Evolutionary conservation across 2,113 vertebrate genomes (phyloP).

Genomic region (Polypterus bichir): DNA sequence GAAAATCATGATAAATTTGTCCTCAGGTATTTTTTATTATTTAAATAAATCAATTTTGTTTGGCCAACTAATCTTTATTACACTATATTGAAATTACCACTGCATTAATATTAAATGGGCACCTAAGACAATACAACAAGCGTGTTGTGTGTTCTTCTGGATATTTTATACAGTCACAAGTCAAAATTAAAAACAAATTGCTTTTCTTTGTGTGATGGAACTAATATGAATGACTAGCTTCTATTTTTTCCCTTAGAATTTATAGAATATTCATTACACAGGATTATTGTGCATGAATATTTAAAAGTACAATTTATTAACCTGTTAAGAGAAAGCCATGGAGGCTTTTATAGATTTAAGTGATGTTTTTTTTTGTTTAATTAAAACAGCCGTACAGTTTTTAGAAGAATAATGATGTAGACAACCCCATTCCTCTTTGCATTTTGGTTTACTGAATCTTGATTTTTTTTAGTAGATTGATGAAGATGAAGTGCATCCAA

Average conservation of each 20-base stretch:
- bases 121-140: not conserved
- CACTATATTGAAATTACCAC: conserved; percentile 8
- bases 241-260: conserved; percentile 1
- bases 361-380: too few species aligned
- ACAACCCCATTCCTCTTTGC: too few species aligned
- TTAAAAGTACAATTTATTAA: not conserved
- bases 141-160: not conserved
- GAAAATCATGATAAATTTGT: conserved; percentile 9
- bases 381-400: not conserved
- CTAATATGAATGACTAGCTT: not conserved
- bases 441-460: too few species aligned
- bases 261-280: conserved; percentile 5
- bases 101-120: conserved; percentile 4
- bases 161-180: not conserved
- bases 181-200: not conserved
- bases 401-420: not conserved
- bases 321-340: not conserved
- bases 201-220: conserved; percentile 6
- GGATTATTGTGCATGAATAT: conserved; percentile 8
- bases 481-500: too few species aligned
- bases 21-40: not conserved
- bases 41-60: conserved; percentile 7
- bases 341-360: too few species aligned
- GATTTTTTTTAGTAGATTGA: too few species aligned
- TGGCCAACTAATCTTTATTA: not conserved